Conservation (phyloP, 2,888 invertebrate species). For the Heliconius aoede region DNA sequence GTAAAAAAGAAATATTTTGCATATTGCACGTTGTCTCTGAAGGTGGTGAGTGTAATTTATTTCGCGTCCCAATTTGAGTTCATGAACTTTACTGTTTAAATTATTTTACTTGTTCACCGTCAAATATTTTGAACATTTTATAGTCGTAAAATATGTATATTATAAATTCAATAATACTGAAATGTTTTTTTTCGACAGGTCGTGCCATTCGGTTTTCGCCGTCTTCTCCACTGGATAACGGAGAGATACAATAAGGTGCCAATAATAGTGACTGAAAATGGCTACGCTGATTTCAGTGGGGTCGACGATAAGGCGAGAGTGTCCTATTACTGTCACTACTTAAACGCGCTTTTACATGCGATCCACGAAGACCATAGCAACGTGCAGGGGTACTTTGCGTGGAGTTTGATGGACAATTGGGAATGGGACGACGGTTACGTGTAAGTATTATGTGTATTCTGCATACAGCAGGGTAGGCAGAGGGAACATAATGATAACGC, state of each 20-base stretch:
- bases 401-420: slow-evolving; percentile 93
- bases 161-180: neutral
- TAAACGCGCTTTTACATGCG: slow-evolving; percentile 76
- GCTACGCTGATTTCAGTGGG: slow-evolving; percentile 80
- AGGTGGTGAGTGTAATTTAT: neutral
- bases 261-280: slow-evolving; percentile 83
- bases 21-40: neutral
- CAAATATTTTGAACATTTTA: too few relatives aligned
- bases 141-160: too few relatives aligned
- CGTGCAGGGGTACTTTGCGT: slow-evolving; percentile 88
- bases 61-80: neutral
- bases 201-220: slow-evolving; percentile 84
- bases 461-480: too few relatives aligned
- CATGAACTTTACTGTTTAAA: too few relatives aligned
- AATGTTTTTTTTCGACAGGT: slow-evolving; percentile 63
- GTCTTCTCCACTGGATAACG: slow-evolving; percentile 81
- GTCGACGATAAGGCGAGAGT: slow-evolving; percentile 82
- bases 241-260: slow-evolving; percentile 79
- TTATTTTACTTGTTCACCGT: too few relatives aligned
- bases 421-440: slow-evolving; percentile 92
- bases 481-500: too few relatives aligned
- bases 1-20: neutral
- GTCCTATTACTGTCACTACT: slow-evolving; percentile 82
- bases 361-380: slow-evolving; percentile 85
- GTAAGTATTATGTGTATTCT: slow-evolving; percentile 72